Evolutionary conservation across 37 sponge, comb jelly and placozoan genomes (phyloP).

Genomic region (Mnemiopsis leidyi): DNA sequence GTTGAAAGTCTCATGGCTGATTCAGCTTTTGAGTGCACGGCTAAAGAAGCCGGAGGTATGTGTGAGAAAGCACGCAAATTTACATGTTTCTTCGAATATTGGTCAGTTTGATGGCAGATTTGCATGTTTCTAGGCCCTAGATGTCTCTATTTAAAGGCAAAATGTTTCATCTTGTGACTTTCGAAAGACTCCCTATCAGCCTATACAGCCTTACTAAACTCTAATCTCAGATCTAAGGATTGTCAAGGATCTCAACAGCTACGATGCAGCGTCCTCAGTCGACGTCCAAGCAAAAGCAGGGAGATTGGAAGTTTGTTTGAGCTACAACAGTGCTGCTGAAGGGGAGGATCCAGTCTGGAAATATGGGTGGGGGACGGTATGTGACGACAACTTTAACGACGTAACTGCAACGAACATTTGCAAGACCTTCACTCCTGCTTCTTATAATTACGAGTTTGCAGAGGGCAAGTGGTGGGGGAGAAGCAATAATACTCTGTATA

Average conservation of each 20-base stretch:
- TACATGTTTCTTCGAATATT: no score
- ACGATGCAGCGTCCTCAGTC: background rate
- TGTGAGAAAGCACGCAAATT: no score
- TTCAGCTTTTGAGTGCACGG: background rate
- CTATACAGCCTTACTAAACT: no score
- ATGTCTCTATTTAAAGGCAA: no score
- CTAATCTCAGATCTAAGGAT: background rate
- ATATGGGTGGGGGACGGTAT: background rate
- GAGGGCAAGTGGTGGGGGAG: background rate
- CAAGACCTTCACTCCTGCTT: background rate
- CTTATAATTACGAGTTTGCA: background rate
- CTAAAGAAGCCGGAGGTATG: background rate
- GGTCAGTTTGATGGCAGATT: no score
- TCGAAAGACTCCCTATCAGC: no score
- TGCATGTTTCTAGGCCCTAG: no score
- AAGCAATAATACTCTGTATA: background rate
- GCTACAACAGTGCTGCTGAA: background rate
- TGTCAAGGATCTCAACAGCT: background rate
- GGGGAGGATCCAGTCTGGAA: background rate
- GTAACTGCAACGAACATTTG: background rate
- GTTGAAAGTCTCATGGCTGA: background rate
- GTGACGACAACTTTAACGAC: background rate
- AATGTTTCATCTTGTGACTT: no score
- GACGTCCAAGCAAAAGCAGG: background rate
- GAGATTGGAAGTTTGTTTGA: background rate